These are phyloP conservation scores for Moxostoma hubbsi DNA, from an alignment of 2,797 vertebrate genomes.

Conservation along the genomic window DNA sequence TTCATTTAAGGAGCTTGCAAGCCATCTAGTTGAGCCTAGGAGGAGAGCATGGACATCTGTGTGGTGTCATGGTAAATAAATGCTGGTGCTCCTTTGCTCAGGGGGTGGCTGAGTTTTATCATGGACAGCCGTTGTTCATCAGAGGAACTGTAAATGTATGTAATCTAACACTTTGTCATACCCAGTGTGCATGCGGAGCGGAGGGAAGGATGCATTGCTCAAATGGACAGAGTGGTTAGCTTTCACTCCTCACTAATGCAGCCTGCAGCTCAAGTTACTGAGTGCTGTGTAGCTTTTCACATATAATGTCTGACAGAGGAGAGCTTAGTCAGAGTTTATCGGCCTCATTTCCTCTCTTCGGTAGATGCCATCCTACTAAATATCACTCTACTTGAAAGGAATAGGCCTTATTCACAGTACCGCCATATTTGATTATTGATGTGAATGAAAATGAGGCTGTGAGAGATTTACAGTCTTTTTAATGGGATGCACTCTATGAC, in stretches of 20 bases:
- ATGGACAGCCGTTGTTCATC: constrained; percentile 53
- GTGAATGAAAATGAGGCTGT: neutral
- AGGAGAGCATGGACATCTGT: constrained; percentile 53
- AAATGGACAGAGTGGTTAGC: constrained; percentile 32
- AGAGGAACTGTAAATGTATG: constrained; percentile 38
- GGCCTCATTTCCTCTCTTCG: constrained; percentile 11
- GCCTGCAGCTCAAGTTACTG: constrained; percentile 26
- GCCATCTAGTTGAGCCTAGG: constrained; percentile 52
- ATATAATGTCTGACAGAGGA: constrained; percentile 4
- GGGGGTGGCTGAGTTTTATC: constrained; percentile 18
- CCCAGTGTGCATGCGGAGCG: constrained; percentile 36
- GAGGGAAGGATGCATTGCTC: constrained; percentile 23
- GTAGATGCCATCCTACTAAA: constrained; percentile 8
- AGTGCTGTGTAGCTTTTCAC: constrained; percentile 16
- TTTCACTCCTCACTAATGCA: constrained; percentile 32
- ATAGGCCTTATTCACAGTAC: neutral
- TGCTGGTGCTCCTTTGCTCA: constrained; percentile 10
- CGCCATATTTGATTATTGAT: neutral
- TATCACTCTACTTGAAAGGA: neutral
- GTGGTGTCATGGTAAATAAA: constrained; percentile 57
- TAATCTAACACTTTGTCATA: constrained; percentile 46
- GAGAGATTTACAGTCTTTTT: no score
- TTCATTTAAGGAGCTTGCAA: constrained; percentile 62
- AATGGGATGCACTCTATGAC: no score
- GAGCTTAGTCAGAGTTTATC: constrained; percentile 27